Base-by-base conservation (phyloP, 2,113 vertebrate genomes). In the Lynx canadensis region DNA sequence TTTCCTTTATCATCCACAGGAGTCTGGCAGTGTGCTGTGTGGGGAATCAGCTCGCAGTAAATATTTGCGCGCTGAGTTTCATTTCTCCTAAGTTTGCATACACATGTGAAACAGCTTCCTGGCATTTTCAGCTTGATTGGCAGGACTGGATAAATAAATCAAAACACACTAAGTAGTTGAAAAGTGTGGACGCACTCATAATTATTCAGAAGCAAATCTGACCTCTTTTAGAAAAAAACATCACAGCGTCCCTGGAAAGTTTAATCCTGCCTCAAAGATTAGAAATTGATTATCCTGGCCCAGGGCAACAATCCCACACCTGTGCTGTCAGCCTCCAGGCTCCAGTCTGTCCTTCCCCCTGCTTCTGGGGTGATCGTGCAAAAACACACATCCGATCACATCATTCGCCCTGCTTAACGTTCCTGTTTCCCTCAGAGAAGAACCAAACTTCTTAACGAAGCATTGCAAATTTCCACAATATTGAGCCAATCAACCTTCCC, bases 121-220 rank as follows among this genome's bases (percentile, higher is more conserved):
- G 50, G n/a, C 19, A 45, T 66, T 85, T 86, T 73, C 29, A n/a
- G 16, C 55, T 82, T 93, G 85, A 94, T 60, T 85, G 71, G 45
- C 87, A 90, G 65, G 83, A 66, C 90, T 55, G 21, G 92, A 90
- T 89, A 73, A 86, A 73, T 60, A 91, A 91, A 93, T 94, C 63
- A 93, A 87, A 89, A 82, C 31, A 89, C 8, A 69, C 14, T 29
- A 48, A 89, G 36, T 36, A 76, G 27, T 87, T 97, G 21, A 27
- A n/a, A n/a, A 88, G 29, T 13, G 5, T 63, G 10, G 66, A 89
- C 45, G 82, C 25, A 23, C 48, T 83, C 73, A 38, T 38, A 21
- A 66, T 57, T 57, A 93, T 48, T 93, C 63, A 33, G 65, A 74
- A 95, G 55, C 65, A 89, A 92, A 50, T 71, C 48, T 92, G 86